Evolutionary conservation across 2,797 vertebrate genomes (phyloP), one percentile per base, ranked within the genome.

Genomic region (Botia almorhae): DNA sequence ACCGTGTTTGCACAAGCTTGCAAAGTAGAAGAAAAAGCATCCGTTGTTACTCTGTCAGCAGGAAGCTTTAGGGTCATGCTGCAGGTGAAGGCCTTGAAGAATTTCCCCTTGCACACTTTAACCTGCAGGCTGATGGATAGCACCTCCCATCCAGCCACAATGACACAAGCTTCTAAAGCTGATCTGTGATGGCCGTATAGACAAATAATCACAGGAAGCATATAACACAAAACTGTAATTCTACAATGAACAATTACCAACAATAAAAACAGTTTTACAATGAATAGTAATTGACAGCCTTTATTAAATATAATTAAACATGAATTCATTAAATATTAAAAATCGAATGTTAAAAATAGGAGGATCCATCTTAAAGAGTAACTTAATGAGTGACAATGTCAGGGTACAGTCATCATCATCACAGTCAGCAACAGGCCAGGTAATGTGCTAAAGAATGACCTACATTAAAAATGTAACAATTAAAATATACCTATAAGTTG

Each of bases 61-160:
- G 67, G 17, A 69, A 69, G 64, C 36, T 19, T 67, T 19, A 67
- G 36, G 36, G 64, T 67, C 36, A 33, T 65, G 33, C 63, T 39
- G 63, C 63, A 65, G 63, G 63, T 39, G 23, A 26, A 26, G 23
- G 23, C 23, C 23, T 26, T 26, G 23, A 26, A 26, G 23, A 67
- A 67, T 19, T 11, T 67, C 7, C 33, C 29, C 33, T n/a, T 65
- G 14, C 17, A 67, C 4, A 43, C 64, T 67, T 43, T 67, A 43
- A 67, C 36, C 36, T 67, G 64, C 64, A 69, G 19, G 7, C 43
- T 48, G 39, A 48, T 23, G 0, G 43, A 69, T 48, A 39, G 43
- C 39, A 69, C 39, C 1, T 69, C 65, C 43, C 19, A 69, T 48
- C 43, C 65, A 23, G 65, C 43, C 65, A 48, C 48, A 68, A 68